Base-by-base conservation (phyloP, 2,888 invertebrate species). In the Anthrax anthrax region DNA sequence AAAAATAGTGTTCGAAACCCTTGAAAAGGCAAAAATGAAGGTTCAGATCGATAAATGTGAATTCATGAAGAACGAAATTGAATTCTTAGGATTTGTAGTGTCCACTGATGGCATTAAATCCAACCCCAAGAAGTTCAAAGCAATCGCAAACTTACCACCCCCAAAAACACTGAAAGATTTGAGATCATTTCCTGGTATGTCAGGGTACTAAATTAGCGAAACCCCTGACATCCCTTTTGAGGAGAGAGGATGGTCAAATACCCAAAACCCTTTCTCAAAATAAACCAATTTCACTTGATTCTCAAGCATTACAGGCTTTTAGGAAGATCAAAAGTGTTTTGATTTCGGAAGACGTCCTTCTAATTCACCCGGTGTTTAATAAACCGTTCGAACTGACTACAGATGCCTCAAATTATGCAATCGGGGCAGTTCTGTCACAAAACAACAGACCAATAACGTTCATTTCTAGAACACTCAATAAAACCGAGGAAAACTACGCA, bases 1-100 rank as follows among this genome's bases (percentile, higher is more conserved):
- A 10, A 38, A 47, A 37, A 17, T 39, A 13, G 27, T 45, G 2
- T 46, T 48, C 29, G 9, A 44, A 34, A 44, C 47, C n/a, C 23
- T 49, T 3, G 42, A 49, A 47, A 13, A n/a, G 3, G 49, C 49
- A 13, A 49, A 47, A n/a, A 37, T 49, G 16, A 47, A 49, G 34
- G 36, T 47, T 2, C 47, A 58, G 43, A 32, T 58, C 1, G 55
- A 57, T 34, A 57, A 57, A 46, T 54, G 51, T 17, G 52, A 59
- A 48, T 60, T 61, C 47, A 47, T 61, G 13, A 47, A 47, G 37
- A 55, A 55, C 19, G 51, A 54, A 43, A 55, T 63, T 2, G 53
- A 56, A 36, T 64, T 55, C 46, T 51, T 65, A 19, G 62, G 62
- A 6, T 61, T 60, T 43, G 42, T 60, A 8, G 49, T 54, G 18